A percentile compares a stretch with the other conserved stretches of the same genome.
Evolutionary conservation across 2,113 vertebrate species (phyloP).

Genomic region (Rhynchopsitta pachyrhyncha): DNA sequence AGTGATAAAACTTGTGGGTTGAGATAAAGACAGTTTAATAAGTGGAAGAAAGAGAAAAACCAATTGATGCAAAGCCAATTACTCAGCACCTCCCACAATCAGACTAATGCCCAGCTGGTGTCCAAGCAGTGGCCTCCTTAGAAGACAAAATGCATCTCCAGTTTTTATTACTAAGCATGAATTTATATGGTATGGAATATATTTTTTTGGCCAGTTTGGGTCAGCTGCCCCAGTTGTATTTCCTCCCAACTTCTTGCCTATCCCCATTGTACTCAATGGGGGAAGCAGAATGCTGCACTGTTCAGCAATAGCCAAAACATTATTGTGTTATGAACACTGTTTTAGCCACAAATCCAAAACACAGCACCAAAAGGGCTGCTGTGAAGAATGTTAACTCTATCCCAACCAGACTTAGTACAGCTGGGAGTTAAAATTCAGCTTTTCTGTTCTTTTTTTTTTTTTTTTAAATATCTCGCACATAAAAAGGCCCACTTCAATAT

Average conservation of each 20-base stretch:
- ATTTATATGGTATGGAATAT: neutral
- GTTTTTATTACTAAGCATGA: neutral
- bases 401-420: neutral
- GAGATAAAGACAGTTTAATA: neutral
- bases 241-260: neutral
- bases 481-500: neutral
- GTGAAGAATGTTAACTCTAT: neutral
- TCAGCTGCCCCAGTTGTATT: neutral
- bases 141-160: neutral
- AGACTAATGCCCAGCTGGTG: neutral
- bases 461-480: neutral
- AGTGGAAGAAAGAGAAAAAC: neutral
- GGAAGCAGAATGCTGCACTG: neutral
- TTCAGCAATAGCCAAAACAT: neutral
- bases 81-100: neutral
- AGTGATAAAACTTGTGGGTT: neutral
- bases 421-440: neutral
- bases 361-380: neutral
- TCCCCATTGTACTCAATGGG: neutral
- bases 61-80: neutral
- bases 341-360: neutral
- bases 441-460: neutral
- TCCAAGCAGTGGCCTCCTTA: neutral
- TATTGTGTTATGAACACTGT: neutral
- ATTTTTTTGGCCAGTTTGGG: neutral